Evolutionary conservation across 1,140 invertebrate species (phyloP), one percentile per base, ranked within the genome.

Genomic region (Calephelis nemesis): DNA sequence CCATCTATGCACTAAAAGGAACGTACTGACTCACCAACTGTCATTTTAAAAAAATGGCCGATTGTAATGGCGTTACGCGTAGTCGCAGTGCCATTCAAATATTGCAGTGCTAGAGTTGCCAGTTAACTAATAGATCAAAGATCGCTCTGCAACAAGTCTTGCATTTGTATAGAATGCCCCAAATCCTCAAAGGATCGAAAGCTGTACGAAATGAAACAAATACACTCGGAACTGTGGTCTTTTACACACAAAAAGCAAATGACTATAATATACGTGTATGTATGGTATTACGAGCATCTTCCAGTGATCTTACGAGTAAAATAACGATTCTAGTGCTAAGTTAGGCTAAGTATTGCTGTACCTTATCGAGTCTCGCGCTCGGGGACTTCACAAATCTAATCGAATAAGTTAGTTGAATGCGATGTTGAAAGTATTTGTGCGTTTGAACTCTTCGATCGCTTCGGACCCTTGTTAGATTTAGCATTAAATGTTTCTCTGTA

Each of bases 301-400:
- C 88, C 88, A 91, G 88, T 91, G 88, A 89, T 89, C 83, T 87
- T 76, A 83, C 82, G 77, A 79, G 78, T 82, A 82, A 79, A 74
- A 79, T 87, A 84, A 86, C 84, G 83, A 86, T 81, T 78, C 67
- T 87, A 88, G 85, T 73, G 68, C 71, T 89, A 89, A 88, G 85
- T 87, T 89, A 87, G 84, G 64, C 76, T 85, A 87, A 88, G 87
- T 82, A 73, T 87, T 81, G 82, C 87, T 88, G 88, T 87, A 89
- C 84, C 85, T 89, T 87, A 81, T 77, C 85, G 85, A 74, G 86
- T 74, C 72, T 66, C 73, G 71, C 74, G 81, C 84, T 81, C 81
- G 85, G 69, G 71, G 74, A 79, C 81, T 84, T 90, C 87, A 90
- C 88, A 91, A 90, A 91, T 83, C 84, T 87, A 58, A 82, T 74